Percentiles rank a stretch among this genome's conserved stretches.
These are phyloP conservation scores for Buathra laborator DNA, from an alignment of 2,888 invertebrate species.

Conservation along the genomic window DNA sequence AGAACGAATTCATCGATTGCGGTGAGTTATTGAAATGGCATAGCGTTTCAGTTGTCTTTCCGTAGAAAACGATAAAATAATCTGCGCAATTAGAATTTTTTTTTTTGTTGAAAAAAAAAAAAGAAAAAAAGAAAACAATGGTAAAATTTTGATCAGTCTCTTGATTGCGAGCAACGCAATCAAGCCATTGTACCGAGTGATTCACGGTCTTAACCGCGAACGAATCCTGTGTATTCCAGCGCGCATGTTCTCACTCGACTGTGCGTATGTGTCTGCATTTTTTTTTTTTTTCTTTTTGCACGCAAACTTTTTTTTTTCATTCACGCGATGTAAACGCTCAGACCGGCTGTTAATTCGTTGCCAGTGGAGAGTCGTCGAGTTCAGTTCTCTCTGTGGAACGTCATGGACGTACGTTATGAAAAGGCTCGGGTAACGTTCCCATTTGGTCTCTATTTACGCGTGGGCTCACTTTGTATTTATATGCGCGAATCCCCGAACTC, in stretches of 20 bases:
- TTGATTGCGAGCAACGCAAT: slow-evolving; percentile 5
- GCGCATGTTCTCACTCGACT: not conserved
- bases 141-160: not conserved
- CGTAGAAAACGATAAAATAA: not conserved
- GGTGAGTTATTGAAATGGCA: not conserved
- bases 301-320: slow-evolving; percentile 51
- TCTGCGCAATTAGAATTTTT: not conserved
- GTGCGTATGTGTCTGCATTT: not conserved
- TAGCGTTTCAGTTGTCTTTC: not conserved
- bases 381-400: slow-evolving; percentile 30
- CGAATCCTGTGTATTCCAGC: slow-evolving; percentile 3
- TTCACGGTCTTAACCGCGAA: slow-evolving; percentile 5
- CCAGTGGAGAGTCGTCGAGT: slow-evolving; percentile 33
- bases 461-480: slow-evolving; percentile 61
- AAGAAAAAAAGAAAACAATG: not conserved
- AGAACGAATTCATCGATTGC: not conserved
- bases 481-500: slow-evolving; percentile 22
- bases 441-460: slow-evolving; percentile 59
- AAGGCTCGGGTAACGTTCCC: slow-evolving; percentile 51
- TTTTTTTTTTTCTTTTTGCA: slow-evolving; percentile 31
- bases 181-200: not conserved
- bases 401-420: slow-evolving; percentile 53
- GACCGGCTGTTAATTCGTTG: slow-evolving; percentile 27
- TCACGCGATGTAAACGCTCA: slow-evolving; percentile 22
- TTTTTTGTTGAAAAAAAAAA: not conserved